Evolutionary conservation across 2,888 invertebrate species (phyloP), one percentile per base, ranked within the genome.

Genomic region (Torymus auratus): DNA sequence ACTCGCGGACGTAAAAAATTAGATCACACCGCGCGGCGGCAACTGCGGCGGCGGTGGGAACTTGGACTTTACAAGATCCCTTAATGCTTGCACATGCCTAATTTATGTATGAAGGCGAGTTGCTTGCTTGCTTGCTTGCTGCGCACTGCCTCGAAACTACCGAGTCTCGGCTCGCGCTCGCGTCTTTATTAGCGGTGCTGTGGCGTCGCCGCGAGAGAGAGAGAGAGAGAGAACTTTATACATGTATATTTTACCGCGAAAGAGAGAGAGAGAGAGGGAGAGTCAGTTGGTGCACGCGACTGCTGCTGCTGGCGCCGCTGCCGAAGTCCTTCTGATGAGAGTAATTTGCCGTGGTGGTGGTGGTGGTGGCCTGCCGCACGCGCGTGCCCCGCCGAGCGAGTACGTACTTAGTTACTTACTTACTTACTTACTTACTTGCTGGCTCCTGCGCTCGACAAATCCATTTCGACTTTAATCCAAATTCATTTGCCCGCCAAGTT

Each of bases 1-100:
- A 74, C 70, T 70, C 65, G 41, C 41, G 41, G 41, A 41, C 56
- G 76, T 74, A 81, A 81, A 81, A 81, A 81, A 78, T 81, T 74
- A 81, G 74, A 81, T 81, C 78, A 74, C 76, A 67, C 20, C 67
- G 23, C 67, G 23, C 15, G 20, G n/a, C 17, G 55, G 17, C 10
- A 41, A 15, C 50, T 20, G 15, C n/a, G 13, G 20, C 12, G 20
- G 53, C 12, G 13, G 23, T 12, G 41, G 68, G 55, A 79, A 80
- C 75, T 77, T 80, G 80, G 81, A 81, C 74, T 81, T 81, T 74
- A 74, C 81, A 81, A 81, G 78, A 78, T 78, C 81, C 81, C 74
- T 78, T 81, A 78, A 78, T 81, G 78, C 78, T 81, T 75, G 82
- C 82, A 82, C 82, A 79, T 79, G 76, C 78, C 72, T 82, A 82